Evolutionary conservation across 2,888 invertebrate species (phyloP).

Genomic region (Metacarcinus magister): DNA sequence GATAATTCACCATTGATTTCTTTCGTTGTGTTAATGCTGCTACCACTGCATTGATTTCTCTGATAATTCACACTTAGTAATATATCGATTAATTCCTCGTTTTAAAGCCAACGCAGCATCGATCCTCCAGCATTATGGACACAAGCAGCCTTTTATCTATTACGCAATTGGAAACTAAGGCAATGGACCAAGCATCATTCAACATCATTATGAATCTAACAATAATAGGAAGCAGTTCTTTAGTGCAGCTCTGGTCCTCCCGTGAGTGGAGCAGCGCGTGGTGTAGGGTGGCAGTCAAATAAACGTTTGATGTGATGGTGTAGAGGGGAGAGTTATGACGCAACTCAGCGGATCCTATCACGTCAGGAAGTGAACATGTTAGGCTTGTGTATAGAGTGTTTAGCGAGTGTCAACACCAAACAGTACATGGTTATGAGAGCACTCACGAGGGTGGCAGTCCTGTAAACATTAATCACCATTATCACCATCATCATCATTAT

Average conservation of each 20-base stretch:
- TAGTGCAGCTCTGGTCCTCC: background rate
- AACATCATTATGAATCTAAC: background rate
- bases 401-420: background rate
- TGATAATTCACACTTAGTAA: background rate
- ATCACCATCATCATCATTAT: background rate
- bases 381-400: background rate
- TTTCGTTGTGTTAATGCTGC: conserved; percentile 22
- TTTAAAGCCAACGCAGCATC: background rate
- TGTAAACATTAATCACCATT: background rate
- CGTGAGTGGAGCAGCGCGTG: too few relatives aligned
- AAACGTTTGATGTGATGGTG: too few relatives aligned
- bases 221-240: background rate
- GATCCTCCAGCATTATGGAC: background rate
- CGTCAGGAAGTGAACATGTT: background rate
- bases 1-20: background rate
- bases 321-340: background rate
- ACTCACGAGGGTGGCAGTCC: background rate
- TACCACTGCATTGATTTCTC: background rate
- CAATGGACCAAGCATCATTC: background rate
- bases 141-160: background rate
- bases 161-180: background rate
- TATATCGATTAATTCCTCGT: conserved; percentile 21
- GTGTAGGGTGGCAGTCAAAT: too few relatives aligned
- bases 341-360: background rate
- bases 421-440: background rate